Evolutionary conservation across 2,888 invertebrate genomes (phyloP).

Genomic region (Monochamus alternatus): DNA sequence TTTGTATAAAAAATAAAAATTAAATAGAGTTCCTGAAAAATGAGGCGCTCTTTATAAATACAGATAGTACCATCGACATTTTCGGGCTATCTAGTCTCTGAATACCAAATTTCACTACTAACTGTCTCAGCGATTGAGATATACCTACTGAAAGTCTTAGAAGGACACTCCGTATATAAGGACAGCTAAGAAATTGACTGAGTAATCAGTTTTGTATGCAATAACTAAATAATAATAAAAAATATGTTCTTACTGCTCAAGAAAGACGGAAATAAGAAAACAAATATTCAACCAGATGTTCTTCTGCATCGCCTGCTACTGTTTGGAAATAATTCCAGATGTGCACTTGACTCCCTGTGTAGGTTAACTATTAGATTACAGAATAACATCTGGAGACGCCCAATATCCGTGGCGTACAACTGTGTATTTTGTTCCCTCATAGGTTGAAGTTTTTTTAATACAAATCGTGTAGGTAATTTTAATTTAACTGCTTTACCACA

Average conservation of each 20-base stretch:
- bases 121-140: no score
- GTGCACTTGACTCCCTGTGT: constrained; percentile 65
- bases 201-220: constrained; percentile 30
- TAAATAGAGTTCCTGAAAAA: no score
- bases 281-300: constrained; percentile 56
- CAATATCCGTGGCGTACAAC: constrained; percentile 42
- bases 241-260: constrained; percentile 17
- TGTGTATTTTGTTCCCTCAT: constrained; percentile 26
- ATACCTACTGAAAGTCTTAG: no score
- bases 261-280: constrained; percentile 55
- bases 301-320: constrained; percentile 50
- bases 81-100: no score
- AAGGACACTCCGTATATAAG: no score
- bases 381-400: constrained; percentile 60
- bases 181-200: neutral
- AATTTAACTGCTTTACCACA: constrained; percentile 45
- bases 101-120: no score
- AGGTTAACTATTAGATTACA: constrained; percentile 64
- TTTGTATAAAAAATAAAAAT: no score
- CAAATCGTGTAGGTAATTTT: constrained; percentile 42
- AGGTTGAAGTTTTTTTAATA: constrained; percentile 20
- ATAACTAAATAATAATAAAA: constrained; percentile 33
- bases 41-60: no score
- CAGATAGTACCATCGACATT: no score
- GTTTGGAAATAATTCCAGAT: constrained; percentile 63